These are phyloP conservation scores for Scophthalmus maximus DNA, from an alignment of 2,113 vertebrate species.

Conservation along the genomic window DNA sequence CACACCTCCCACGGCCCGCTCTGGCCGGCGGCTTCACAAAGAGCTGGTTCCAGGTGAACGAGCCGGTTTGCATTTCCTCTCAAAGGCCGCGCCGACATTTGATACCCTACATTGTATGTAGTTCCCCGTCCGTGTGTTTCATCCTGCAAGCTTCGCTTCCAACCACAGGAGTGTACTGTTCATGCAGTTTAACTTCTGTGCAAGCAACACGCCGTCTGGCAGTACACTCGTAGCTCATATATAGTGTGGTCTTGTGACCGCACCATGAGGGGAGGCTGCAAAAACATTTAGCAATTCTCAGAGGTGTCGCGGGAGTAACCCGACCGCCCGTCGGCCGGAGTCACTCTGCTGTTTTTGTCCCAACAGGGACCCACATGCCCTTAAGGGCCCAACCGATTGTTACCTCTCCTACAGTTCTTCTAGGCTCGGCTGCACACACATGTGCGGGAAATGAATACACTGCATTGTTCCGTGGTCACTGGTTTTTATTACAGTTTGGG, in stretches of 20 bases:
- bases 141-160: neutral
- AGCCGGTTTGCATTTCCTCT: slow-evolving; percentile 28
- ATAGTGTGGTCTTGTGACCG: neutral
- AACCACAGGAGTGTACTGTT: slow-evolving; percentile 18
- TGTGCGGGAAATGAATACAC: slow-evolving; percentile 1
- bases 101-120: neutral
- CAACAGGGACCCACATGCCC: slow-evolving; percentile 21
- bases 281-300: slow-evolving; percentile 1
- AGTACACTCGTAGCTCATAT: neutral
- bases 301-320: slow-evolving; percentile 43
- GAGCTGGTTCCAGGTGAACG: slow-evolving; percentile 23
- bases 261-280: neutral
- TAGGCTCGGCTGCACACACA: too few species aligned
- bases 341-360: slow-evolving; percentile 27
- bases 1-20: slow-evolving; percentile 14
- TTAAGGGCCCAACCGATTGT: slow-evolving; percentile 31
- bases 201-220: neutral
- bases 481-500: slow-evolving; percentile 47
- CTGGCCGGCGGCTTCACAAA: slow-evolving; percentile 44
- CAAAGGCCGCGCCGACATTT: slow-evolving; percentile 12
- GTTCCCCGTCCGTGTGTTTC: neutral
- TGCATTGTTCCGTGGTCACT: slow-evolving; percentile 33
- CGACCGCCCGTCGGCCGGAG: slow-evolving; percentile 30
- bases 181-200: neutral
- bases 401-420: too few species aligned